A percentile compares a stretch with the other conserved stretches of the same genome.
These are phyloP conservation scores for Lutra lutra DNA, from an alignment of 2,797 vertebrate species.

Conservation along the genomic window DNA sequence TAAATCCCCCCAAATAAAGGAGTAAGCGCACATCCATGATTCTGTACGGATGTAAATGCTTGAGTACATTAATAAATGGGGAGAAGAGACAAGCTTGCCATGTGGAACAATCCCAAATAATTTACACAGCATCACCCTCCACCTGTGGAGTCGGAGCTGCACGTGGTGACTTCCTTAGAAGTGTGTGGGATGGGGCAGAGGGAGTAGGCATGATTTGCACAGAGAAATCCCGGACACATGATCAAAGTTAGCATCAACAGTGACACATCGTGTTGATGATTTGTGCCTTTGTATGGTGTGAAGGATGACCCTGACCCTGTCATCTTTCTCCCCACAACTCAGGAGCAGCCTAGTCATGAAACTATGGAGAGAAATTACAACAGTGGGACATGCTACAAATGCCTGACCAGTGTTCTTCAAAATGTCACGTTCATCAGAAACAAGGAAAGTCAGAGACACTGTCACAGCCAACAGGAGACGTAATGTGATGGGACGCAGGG, in stretches of 20 bases:
- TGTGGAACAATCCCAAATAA: too few species aligned
- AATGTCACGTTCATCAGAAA: not conserved
- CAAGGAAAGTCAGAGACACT: not conserved
- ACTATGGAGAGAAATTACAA: not conserved
- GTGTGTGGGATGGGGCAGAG: not conserved
- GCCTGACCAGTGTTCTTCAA: not conserved
- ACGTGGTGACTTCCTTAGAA: too few species aligned
- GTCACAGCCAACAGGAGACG: not conserved
- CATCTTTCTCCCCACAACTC: not conserved
- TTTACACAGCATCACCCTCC: not conserved
- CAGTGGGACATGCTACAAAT: not conserved
- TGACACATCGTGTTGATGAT: accelerated
- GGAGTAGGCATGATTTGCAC: too few species aligned
- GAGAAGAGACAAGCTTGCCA: not conserved
- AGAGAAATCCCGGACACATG: not conserved
- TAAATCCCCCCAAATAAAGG: not conserved
- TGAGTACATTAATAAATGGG: accelerated
- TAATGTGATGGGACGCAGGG: too few species aligned
- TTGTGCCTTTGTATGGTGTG: not conserved
- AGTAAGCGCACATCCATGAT: accelerated
- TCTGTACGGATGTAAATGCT: not conserved
- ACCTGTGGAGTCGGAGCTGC: not conserved
- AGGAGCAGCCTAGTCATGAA: not conserved
- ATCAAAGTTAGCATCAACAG: too few species aligned
- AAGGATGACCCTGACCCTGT: not conserved